A percentile compares a stretch with the other conserved stretches of the same genome.
Conservation (phyloP, 2,797 vertebrate species). For the Vireo griseus region DNA sequence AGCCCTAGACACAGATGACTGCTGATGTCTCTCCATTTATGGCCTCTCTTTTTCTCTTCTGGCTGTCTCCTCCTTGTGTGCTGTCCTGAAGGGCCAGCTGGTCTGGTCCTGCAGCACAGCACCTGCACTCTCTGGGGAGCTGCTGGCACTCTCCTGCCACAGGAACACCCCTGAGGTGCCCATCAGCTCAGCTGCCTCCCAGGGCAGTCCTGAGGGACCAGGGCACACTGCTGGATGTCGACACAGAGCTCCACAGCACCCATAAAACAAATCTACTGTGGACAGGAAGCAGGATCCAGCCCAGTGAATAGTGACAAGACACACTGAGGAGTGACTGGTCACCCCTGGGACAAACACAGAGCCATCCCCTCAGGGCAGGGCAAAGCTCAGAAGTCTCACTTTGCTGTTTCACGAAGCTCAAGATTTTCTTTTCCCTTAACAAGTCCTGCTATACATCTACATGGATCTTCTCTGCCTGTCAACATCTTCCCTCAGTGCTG, state of each 20-base stretch:
- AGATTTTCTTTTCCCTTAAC: not conserved
- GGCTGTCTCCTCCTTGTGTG: not conserved
- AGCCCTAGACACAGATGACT: not conserved
- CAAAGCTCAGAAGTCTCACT: not conserved
- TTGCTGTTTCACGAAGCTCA: not conserved
- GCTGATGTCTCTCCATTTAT: not conserved
- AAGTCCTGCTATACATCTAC: not conserved
- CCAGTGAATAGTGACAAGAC: not conserved
- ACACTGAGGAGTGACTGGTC: not conserved
- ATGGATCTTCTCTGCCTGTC: not conserved
- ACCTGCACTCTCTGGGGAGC: not conserved
- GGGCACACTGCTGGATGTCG: not conserved
- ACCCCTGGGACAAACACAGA: not conserved
- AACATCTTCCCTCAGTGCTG: fast-evolving
- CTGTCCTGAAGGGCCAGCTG: not conserved
- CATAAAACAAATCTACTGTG: not conserved
- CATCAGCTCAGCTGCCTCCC: not conserved
- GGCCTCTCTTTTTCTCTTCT: not conserved
- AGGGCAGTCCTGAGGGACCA: not conserved
- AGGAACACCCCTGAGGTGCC: not conserved
- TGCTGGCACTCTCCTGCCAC: not conserved
- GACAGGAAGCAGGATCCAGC: not conserved
- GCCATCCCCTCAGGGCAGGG: not conserved
- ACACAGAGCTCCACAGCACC: not conserved
- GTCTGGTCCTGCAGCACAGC: not conserved